These are phyloP conservation scores for Pionites leucogaster DNA, from an alignment of 2,113 vertebrate genomes.

Conservation along the genomic window DNA sequence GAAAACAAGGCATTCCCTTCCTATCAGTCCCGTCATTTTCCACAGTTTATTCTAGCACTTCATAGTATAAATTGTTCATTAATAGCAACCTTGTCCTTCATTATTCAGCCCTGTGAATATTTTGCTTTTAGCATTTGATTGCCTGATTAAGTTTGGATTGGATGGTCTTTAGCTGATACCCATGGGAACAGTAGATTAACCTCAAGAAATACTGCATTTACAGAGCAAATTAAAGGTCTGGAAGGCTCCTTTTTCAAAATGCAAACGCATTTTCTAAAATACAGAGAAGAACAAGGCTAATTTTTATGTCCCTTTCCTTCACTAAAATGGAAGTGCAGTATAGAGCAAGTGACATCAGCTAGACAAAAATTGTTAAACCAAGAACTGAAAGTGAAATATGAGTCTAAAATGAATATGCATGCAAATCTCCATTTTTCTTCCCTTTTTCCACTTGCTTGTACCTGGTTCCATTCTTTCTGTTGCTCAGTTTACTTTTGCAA, in stretches of 20 bases:
- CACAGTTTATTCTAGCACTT: not conserved
- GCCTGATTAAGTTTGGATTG: not conserved
- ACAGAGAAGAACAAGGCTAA: not conserved
- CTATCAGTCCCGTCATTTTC: not conserved
- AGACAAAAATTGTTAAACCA: not conserved
- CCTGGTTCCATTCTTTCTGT: not conserved
- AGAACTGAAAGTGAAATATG: not conserved
- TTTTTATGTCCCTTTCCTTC: not conserved
- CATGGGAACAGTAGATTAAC: not conserved
- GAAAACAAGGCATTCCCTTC: not conserved
- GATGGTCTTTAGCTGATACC: not conserved
- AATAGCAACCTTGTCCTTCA: not conserved
- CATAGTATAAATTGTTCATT: not conserved
- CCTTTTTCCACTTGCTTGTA: not conserved
- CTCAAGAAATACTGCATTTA: not conserved
- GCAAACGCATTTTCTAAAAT: not conserved
- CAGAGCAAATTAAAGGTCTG: not conserved
- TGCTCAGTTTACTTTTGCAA: not conserved
- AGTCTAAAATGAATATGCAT: not conserved
- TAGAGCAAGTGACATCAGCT: not conserved
- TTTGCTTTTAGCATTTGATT: slow-evolving; percentile 7
- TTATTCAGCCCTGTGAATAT: not conserved
- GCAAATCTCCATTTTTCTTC: not conserved
- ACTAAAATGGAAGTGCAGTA: not conserved
- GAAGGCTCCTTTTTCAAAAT: not conserved